Evolutionary conservation across 2,797 vertebrate genomes (phyloP), one percentile per base, ranked within the genome.

Genomic region (Rhodeus uyekii): DNA sequence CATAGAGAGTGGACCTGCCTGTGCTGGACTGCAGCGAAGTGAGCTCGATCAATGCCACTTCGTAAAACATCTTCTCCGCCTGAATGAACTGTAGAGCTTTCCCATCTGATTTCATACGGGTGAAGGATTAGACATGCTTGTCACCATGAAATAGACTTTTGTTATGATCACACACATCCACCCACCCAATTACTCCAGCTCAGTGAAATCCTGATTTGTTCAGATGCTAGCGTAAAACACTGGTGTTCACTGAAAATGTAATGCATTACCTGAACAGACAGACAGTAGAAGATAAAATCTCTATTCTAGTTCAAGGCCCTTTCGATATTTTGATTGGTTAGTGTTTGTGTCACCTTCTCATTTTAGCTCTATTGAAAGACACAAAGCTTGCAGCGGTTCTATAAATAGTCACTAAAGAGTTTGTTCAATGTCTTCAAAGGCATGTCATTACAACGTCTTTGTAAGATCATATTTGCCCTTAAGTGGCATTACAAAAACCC

Each of bases 21-120:
- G 95, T 87, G 84, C 85, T 89, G 53, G 92, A 90, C 75, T 87
- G 92, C 50, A 93, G 88, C 88, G 91, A 91, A 0, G 91, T 90
- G 89, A 95, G 94, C 86, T 93, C 91, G 81, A 94, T 93, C 91
- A 93, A 82, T 78, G 92, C 92, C 91, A 94, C 94, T 84, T 95
- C 94, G 34, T 95, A 95, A 92, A 95, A 95, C 94, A 95, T 95
- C 90, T 95, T 96, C 84, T 95, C 93, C 50, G 92, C 92, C 73
- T 92, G 92, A 89, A 90, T 94, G 93, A 96, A 94, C 92, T 88
- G 84, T 27, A 92, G 92, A 10, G 90, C 93, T 89, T 95, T 95
- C 84, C 90, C 92, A 90, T 94, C 93, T 96, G 94, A 60, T 94
- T 95, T 83, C 93, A 91, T 92, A 88, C 87, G 85, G 86, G 91